Conservation (phyloP, 2,113 vertebrate species). For the Peromyscus polionotus region DNA sequence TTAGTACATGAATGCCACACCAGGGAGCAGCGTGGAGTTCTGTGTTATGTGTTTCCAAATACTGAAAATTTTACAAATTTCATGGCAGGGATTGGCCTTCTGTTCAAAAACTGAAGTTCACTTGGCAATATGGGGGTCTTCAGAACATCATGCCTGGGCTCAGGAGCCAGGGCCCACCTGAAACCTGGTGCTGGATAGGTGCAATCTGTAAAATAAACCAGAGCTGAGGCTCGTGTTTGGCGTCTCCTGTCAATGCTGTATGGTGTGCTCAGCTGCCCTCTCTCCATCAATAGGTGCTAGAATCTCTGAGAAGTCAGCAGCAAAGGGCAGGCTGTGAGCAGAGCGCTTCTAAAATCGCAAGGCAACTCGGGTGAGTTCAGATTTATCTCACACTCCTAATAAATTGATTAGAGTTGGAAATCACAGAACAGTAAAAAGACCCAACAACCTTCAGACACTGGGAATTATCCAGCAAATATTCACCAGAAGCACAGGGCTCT, state of each 20-base stretch:
- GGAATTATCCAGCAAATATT: slow-evolving; percentile 30
- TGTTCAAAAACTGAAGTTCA: not conserved
- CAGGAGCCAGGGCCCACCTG: not conserved
- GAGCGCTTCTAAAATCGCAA: slow-evolving; percentile 18
- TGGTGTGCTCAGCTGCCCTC: slow-evolving; percentile 25
- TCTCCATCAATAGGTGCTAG: not conserved
- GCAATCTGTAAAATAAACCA: slow-evolving; percentile 31
- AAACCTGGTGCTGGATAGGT: not conserved
- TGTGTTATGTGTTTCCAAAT: not conserved
- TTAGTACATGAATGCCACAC: not conserved
- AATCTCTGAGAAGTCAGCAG: slow-evolving; percentile 68
- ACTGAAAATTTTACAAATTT: not conserved
- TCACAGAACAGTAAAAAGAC: slow-evolving; percentile 35
- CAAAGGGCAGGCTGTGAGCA: not conserved
- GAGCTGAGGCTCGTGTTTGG: slow-evolving; percentile 39
- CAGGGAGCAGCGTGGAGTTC: not conserved
- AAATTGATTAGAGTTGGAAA: slow-evolving; percentile 27
- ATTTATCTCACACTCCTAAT: slow-evolving; percentile 1
- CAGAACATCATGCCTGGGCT: not conserved
- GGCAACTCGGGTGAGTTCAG: slow-evolving; percentile 46
- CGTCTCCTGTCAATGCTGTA: slow-evolving; percentile 53
- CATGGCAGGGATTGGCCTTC: not conserved
- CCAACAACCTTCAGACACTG: not conserved
- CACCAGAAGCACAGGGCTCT: not conserved
- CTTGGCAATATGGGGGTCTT: not conserved